These are phyloP conservation scores for Oncorhynchus tshawytscha DNA, from an alignment of 2,113 vertebrate genomes.

Conservation along the genomic window DNA sequence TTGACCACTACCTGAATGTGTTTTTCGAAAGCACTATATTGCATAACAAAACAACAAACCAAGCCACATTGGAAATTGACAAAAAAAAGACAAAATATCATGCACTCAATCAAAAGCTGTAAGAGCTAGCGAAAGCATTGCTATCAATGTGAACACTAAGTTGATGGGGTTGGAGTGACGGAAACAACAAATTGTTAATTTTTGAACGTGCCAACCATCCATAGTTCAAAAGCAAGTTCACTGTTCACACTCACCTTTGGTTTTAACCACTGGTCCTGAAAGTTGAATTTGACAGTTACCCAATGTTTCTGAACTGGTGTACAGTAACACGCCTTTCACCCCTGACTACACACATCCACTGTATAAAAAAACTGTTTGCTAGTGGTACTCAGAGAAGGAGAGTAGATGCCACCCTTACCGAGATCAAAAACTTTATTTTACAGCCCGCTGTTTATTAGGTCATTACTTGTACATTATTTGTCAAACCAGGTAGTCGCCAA, in stretches of 20 bases:
- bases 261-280: conserved; percentile 66
- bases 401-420: neutral
- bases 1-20: neutral
- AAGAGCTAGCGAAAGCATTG: neutral
- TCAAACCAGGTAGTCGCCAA: no score
- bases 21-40: conserved; percentile 27
- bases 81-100: conserved; percentile 24
- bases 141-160: neutral
- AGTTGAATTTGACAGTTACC: conserved; percentile 64
- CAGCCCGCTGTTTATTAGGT: no score
- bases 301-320: conserved; percentile 8
- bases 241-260: conserved; percentile 68
- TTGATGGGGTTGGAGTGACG: neutral
- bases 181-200: conserved; percentile 1
- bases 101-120: conserved; percentile 53
- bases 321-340: neutral
- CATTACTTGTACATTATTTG: no score
- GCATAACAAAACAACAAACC: neutral
- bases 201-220: conserved; percentile 9
- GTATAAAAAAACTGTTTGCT: neutral
- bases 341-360: neutral
- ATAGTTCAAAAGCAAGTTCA: conserved; percentile 44
- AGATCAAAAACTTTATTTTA: neutral
- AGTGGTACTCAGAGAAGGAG: neutral
- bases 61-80: neutral